A percentile compares a stretch with the other conserved stretches of the same genome.
phyloP scores from a whole-genome alignment of 2,888 invertebrate genomes.

The Chymomyza amoena region DNA sequence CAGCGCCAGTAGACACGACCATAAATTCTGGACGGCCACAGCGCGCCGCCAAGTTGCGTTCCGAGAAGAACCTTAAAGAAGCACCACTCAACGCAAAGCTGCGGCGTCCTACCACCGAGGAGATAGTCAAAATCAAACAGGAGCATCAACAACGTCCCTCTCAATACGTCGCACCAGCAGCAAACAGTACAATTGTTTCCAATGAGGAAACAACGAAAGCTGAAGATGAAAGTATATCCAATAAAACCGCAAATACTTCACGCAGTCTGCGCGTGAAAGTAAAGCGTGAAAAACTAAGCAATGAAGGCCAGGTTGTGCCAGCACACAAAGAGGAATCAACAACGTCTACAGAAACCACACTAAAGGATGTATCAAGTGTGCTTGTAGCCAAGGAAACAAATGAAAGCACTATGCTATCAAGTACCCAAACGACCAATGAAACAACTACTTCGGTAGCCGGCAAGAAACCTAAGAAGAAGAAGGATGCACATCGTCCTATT shows the following conservation, averaged over 20 bases:
- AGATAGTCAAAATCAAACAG: conserved; percentile 58
- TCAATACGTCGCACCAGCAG: conserved; percentile 34
- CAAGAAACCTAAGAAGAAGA: conserved; percentile 71
- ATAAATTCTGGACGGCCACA: conserved; percentile 66
- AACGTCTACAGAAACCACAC: conserved; percentile 23
- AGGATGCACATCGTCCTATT: conserved; percentile 66
- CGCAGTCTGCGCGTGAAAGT: conserved; percentile 53
- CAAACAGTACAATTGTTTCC: neutral
- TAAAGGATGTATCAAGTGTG: neutral
- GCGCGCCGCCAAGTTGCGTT: conserved; percentile 73
- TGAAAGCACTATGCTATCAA: conserved; percentile 47
- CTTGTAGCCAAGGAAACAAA: neutral
- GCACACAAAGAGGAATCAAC: conserved; percentile 28
- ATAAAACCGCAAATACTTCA: neutral
- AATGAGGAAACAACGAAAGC: neutral
- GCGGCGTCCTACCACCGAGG: conserved; percentile 60
- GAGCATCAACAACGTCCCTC: conserved; percentile 72
- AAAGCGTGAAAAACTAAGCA: conserved; percentile 68
- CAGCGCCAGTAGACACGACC: conserved; percentile 52
- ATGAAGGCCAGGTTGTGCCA: conserved; percentile 5
- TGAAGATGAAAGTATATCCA: neutral
- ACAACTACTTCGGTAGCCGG: conserved; percentile 22
- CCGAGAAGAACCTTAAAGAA: conserved; percentile 72
- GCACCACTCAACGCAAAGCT: conserved; percentile 58
- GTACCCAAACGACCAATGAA: conserved; percentile 27